A percentile compares a stretch with the other conserved stretches of the same genome.
Evolutionary conservation across 2,113 vertebrate species (phyloP).

Genomic region (Corythoichthys intestinalis): DNA sequence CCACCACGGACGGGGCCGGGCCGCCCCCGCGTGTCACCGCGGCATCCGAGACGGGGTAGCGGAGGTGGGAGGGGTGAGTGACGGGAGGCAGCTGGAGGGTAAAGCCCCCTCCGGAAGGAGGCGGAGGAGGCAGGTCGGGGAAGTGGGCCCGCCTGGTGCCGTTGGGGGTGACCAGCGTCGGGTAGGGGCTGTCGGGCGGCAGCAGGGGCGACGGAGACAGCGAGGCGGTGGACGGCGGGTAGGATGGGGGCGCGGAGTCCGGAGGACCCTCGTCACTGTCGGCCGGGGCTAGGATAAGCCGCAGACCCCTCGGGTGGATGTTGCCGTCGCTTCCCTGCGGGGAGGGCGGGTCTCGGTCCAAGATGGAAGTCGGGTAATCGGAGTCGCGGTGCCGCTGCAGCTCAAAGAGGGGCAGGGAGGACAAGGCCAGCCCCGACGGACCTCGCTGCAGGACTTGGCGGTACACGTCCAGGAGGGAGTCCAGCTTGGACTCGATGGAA

Average conservation of each 20-base stretch:
- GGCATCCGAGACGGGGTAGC: constrained; percentile 68
- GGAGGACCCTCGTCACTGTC: constrained; percentile 77
- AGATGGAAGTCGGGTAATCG: constrained; percentile 84
- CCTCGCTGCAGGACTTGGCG: constrained; percentile 91
- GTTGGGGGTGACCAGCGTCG: constrained; percentile 69
- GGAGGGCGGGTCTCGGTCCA: constrained; percentile 80
- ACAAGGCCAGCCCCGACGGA: constrained; percentile 82
- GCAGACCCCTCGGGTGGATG: constrained; percentile 83
- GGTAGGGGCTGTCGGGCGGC: constrained; percentile 82
- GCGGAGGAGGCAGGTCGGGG: constrained; percentile 73
- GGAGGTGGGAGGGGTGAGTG: constrained; percentile 76
- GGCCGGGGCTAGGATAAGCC: constrained; percentile 86
- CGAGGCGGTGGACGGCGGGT: constrained; percentile 77
- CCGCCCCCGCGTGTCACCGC: constrained; percentile 64
- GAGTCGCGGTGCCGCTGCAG: constrained; percentile 77
- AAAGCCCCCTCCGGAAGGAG: constrained; percentile 76
- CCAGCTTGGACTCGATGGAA: constrained; percentile 95
- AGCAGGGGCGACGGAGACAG: constrained; percentile 84
- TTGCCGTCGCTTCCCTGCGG: constrained; percentile 63
- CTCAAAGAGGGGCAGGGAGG: constrained; percentile 88
- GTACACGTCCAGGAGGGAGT: constrained; percentile 92
- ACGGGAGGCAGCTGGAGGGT: constrained; percentile 87
- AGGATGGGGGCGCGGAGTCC: constrained; percentile 65
- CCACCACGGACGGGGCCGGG: constrained; percentile 69
- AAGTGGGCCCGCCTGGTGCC: constrained; percentile 84